Evolutionary conservation across 2,888 invertebrate species (phyloP), one percentile per base, ranked within the genome.

Genomic region (Cataglyphis rosenhaueri): DNA sequence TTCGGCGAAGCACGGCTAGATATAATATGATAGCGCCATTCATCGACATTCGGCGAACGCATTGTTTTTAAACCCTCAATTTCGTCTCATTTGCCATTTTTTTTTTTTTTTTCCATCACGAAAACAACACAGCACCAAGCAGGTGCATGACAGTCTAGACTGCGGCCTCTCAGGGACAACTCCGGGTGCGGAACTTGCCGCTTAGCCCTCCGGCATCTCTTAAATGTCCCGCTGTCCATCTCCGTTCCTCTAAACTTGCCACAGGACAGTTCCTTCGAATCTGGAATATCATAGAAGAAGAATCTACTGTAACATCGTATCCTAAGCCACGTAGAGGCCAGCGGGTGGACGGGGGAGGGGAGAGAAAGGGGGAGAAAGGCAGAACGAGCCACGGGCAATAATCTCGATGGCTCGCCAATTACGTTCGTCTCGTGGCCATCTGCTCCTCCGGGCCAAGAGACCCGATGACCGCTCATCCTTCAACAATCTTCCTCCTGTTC

Each of bases 381-480:
- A 68, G 66, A 85, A 86, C 85, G 82, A 87, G 90, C 91, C 87
- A 91, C 88, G 89, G 91, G 93, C 92, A 93, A 93, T 93, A 93
- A 93, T 93, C 91, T 91, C 91, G 92, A 93, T 93, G 92, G 92
- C 89, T 90, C 90, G 92, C 91, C 93, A 94, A 94, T 94, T 94
- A 93, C 92, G 89, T 91, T 91, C 93, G 94, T 94, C 94, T 94
- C 94, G 94, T 92, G 90, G 92, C 94, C 94, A 94, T 94, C 94
- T 94, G 94, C 93, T 94, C 86, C 91, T 89, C 89, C 89, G 87
- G 89, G 83, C 74, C 86, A 82, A 79, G 88, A 87, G 91, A 89
- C 87, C 88, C 86, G 90, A 92, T 91, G 90, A 89, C 87, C 90
- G 86, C 86, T 86, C 89, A 90, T 90, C 89, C 87, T 89, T 87